Conservation (phyloP, 2,888 invertebrate genomes). For the Spilarctia lutea region DNA sequence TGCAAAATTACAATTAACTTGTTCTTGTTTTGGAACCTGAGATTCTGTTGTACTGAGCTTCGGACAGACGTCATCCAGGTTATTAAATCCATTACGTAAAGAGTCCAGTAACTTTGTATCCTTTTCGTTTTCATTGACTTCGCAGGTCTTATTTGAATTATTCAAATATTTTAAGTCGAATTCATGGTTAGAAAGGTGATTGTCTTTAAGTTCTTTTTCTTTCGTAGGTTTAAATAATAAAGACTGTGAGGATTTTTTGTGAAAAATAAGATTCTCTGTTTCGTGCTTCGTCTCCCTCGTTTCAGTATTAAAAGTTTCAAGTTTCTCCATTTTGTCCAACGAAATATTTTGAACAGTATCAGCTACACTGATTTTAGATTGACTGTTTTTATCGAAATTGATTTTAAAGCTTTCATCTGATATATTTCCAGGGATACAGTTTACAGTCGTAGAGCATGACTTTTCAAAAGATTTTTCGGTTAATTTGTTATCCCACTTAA, state of each 20-base stretch:
- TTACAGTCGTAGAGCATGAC: conserved; percentile 5
- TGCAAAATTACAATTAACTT: conserved; percentile 13
- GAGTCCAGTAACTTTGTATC: background rate
- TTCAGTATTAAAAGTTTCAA: background rate
- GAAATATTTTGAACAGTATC: background rate
- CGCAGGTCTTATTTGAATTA: background rate
- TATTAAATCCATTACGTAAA: background rate
- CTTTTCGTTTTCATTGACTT: background rate
- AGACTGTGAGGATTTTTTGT: background rate
- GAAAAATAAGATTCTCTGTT: background rate
- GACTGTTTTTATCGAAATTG: background rate
- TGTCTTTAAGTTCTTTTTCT: background rate
- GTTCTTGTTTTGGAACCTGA: conserved; percentile 5
- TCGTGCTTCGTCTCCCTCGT: background rate
- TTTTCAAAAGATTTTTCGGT: conserved; percentile 19
- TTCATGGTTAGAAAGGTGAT: background rate
- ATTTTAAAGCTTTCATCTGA: conserved; percentile 3
- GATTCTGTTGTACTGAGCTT: background rate
- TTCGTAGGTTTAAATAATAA: background rate
- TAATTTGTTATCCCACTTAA: conserved; percentile 87
- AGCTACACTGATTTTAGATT: background rate
- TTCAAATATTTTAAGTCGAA: background rate
- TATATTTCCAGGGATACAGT: conserved; percentile 1
- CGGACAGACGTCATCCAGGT: background rate
- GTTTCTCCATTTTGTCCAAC: background rate